Evolutionary conservation across 2,888 invertebrate genomes (phyloP).

Genomic region (Meandrusa payeni): DNA sequence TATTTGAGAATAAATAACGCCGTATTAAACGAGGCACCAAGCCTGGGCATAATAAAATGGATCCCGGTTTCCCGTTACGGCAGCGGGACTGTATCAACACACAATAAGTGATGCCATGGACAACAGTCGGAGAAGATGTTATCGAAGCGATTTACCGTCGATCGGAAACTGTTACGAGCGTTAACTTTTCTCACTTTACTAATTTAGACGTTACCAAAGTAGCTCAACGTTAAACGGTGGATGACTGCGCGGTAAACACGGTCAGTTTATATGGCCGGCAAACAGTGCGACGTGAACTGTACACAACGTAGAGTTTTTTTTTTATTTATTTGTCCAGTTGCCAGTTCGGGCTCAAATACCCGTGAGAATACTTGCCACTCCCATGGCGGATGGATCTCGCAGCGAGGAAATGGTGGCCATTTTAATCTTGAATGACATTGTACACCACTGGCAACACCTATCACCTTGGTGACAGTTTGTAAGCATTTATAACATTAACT

Average conservation of each 20-base stretch:
- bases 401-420: conserved; percentile 34
- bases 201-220: conserved; percentile 78
- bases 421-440: conserved; percentile 70
- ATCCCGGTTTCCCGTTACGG: conserved; percentile 61
- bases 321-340: conserved; percentile 74
- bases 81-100: conserved; percentile 56
- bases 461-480: conserved; percentile 30
- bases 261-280: conserved; percentile 71
- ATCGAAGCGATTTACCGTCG: conserved; percentile 70
- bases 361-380: conserved; percentile 68
- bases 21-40: conserved; percentile 53
- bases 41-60: conserved; percentile 59
- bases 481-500: no score
- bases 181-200: conserved; percentile 78
- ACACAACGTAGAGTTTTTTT: conserved; percentile 74
- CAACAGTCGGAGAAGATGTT: conserved; percentile 66
- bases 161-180: conserved; percentile 70
- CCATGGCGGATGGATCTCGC: conserved; percentile 35
- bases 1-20: conserved; percentile 53
- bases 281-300: conserved; percentile 76
- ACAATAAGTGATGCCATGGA: conserved; percentile 65
- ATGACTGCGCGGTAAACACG: conserved; percentile 74
- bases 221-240: conserved; percentile 72
- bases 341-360: conserved; percentile 70
- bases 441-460: conserved; percentile 42